Conservation (phyloP, 2,797 vertebrate species). For the Anableps anableps region DNA sequence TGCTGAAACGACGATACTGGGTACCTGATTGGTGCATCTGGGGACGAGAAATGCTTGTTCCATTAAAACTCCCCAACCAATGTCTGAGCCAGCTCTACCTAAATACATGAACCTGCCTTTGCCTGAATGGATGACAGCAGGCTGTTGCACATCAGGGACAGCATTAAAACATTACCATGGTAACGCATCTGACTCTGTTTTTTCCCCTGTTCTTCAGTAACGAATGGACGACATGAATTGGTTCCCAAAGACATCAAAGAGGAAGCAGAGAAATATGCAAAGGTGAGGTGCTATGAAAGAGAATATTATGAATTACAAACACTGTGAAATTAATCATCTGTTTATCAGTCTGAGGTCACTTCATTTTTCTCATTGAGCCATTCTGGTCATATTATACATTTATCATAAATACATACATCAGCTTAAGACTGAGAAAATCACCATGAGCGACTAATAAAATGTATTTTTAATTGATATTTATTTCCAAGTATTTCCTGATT, state of each 20-base stretch:
- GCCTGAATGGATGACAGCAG: neutral
- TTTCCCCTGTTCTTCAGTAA: slow-evolving; percentile 80
- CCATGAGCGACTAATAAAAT: no score
- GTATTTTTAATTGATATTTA: no score
- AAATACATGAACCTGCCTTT: neutral
- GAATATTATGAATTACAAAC: neutral
- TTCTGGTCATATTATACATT: no score
- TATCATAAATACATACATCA: no score
- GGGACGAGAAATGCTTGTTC: neutral
- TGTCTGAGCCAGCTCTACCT: neutral
- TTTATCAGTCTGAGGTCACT: no score
- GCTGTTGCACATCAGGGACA: neutral
- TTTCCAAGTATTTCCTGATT: no score
- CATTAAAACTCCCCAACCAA: no score
- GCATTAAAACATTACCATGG: neutral
- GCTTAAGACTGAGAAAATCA: no score
- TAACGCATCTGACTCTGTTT: neutral
- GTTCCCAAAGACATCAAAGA: slow-evolving; percentile 96
- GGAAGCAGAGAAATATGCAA: slow-evolving; percentile 98
- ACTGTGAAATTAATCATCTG: no score
- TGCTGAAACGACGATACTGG: no score
- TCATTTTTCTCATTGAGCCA: no score
- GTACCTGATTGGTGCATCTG: neutral
- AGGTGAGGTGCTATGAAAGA: slow-evolving; percentile 79
- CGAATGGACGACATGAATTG: slow-evolving; percentile 94